These are phyloP conservation scores for Tineola bisselliella DNA, from an alignment of 2,888 invertebrate species.

Conservation along the genomic window DNA sequence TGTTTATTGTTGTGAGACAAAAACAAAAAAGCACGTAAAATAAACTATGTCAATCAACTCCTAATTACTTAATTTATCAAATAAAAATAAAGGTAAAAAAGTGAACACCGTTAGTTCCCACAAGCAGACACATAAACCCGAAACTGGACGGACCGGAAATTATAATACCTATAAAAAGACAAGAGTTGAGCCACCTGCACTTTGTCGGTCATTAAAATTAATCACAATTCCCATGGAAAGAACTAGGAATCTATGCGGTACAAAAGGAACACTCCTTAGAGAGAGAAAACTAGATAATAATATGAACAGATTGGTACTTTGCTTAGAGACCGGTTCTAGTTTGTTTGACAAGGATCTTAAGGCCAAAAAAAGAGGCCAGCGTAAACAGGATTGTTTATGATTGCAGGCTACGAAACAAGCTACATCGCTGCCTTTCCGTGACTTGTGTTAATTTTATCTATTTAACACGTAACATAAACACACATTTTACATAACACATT, in stretches of 20 bases:
- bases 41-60: constrained; percentile 3
- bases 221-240: constrained; percentile 9
- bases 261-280: neutral
- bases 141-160: constrained; percentile 61
- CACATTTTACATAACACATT: neutral
- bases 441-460: neutral
- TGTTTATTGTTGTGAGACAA: neutral
- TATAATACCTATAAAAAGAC: constrained; percentile 24
- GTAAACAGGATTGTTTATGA: neutral
- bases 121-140: constrained; percentile 42
- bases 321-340: neutral
- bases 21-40: neutral
- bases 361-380: neutral
- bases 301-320: neutral
- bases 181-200: constrained; percentile 35
- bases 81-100: neutral
- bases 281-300: neutral
- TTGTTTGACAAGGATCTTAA: neutral
- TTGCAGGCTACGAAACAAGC: neutral
- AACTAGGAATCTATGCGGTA: neutral
- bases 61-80: neutral
- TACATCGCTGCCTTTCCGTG: neutral
- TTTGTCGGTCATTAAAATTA: constrained; percentile 17
- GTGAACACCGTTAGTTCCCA: constrained; percentile 47
- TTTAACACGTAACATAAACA: neutral